Evolutionary conservation across 2,113 vertebrate species (phyloP), one percentile per base, ranked within the genome.

Genomic region (Lamprotornis superbus): DNA sequence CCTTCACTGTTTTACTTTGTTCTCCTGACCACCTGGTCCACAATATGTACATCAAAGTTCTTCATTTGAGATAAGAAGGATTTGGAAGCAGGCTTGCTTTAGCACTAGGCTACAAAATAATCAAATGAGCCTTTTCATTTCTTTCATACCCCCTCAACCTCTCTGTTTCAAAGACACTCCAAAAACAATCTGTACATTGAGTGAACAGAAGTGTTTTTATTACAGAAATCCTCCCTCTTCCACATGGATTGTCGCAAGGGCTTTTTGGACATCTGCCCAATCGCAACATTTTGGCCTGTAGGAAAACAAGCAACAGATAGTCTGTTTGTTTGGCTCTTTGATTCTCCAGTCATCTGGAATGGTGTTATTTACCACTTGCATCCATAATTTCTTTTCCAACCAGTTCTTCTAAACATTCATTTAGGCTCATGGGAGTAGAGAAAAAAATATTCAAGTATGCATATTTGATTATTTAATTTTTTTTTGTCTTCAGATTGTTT

Each of bases 121-220:
- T 95, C 80, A 96, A 94, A 92, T 79, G n/a, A 94, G 56, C 64
- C 83, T 94, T 92, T 96, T 95, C 82, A 95, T 92, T 96, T 86
- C 67, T 71, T 77, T 71, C 56, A 50, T 56, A 74, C 71, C 31
- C 86, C 30, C 40, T 2, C 60, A 81, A 24, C 56, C 68, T 85
- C 84, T 90, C 77, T 42, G 52, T 94, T 94, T 95, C 94, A 95
- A 96, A 96, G 92, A 68, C 88, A 89, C 95, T 96, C 86, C 77
- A 95, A 44, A 95, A 94, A 56, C 95, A 96, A 82, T 95, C 94
- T 93, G 95, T 90, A 95, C 80, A 53, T 40, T 84, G 88, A 97
- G 76, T 61, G 92, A 96, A 96, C 95, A 96, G 94, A 96, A 95
- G 92, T 96, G 95, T 68, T 94, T 96, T 96, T 96, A 95, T 94